Evolutionary conservation across 2,797 vertebrate species (phyloP).

Genomic region (Diceros bicornis): DNA sequence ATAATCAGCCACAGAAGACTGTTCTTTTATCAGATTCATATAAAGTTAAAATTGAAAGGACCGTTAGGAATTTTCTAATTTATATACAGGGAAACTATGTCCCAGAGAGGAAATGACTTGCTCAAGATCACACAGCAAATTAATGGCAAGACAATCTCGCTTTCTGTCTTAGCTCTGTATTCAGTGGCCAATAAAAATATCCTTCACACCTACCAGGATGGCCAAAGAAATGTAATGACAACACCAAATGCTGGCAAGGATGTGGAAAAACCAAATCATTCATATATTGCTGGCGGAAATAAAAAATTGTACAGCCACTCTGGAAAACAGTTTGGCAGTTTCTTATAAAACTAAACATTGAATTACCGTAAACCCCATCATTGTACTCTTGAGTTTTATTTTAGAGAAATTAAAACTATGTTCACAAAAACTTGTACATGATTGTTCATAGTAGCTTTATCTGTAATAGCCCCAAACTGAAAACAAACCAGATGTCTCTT

Average conservation of each 20-base stretch:
- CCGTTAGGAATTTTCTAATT: conserved; percentile 25
- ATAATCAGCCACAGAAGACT: background rate
- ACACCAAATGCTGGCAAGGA: background rate
- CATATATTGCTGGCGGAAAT: background rate
- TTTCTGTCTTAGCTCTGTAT: background rate
- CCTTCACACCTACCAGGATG: background rate
- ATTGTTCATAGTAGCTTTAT: conserved; percentile 25
- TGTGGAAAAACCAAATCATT: background rate
- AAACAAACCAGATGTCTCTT: background rate
- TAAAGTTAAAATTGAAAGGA: conserved; percentile 55
- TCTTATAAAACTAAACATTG: conserved; percentile 53
- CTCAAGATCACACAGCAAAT: conserved; percentile 4
- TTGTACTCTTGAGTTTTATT: background rate
- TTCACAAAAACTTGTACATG: background rate
- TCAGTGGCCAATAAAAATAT: background rate
- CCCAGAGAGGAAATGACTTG: background rate
- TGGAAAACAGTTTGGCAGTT: background rate
- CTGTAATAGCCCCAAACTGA: background rate
- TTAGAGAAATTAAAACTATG: background rate
- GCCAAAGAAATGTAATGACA: background rate
- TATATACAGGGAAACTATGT: background rate
- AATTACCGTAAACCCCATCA: background rate
- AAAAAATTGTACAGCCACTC: background rate
- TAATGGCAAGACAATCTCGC: background rate
- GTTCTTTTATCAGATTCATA: background rate